Evolutionary conservation across 2,113 vertebrate genomes (phyloP).

Genomic region (Python bivittatus): DNA sequence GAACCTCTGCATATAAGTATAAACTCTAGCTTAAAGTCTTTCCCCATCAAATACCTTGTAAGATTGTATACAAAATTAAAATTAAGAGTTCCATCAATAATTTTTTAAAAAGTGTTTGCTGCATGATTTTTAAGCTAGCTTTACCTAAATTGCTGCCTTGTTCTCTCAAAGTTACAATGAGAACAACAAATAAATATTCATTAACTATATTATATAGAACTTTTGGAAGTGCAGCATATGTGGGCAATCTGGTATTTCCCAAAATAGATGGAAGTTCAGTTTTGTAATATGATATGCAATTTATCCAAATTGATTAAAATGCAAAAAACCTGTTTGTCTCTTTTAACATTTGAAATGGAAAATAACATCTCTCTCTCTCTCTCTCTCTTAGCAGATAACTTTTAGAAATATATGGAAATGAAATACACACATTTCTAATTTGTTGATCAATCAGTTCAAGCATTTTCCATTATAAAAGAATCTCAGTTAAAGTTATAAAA

Average conservation of each 20-base stretch:
- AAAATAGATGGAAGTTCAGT: slow-evolving; percentile 11
- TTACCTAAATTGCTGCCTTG: background rate
- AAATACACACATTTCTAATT: background rate
- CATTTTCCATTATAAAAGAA: background rate
- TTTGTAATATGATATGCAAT: slow-evolving; percentile 10
- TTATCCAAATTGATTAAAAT: slow-evolving; percentile 15
- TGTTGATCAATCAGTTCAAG: slow-evolving; percentile 6
- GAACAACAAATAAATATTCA: background rate
- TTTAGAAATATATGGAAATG: background rate
- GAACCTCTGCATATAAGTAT: background rate
- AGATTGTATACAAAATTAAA: background rate
- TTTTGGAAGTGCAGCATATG: slow-evolving; percentile 11
- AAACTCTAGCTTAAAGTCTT: background rate
- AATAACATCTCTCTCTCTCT: background rate
- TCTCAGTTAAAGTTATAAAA: slow-evolving; percentile 6
- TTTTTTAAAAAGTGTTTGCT: background rate
- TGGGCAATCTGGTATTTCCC: slow-evolving; percentile 15
- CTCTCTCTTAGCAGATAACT: background rate
- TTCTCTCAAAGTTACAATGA: background rate
- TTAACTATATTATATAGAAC: background rate
- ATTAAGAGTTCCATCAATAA: background rate
- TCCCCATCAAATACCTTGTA: background rate
- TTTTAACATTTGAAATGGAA: slow-evolving; percentile 27
- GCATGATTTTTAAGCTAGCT: background rate
- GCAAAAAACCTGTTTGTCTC: slow-evolving; percentile 4